A percentile compares a stretch with the other conserved stretches of the same genome.
Conservation (phyloP, 2,113 vertebrate species). For the Sus scrofa region T2T-Sscrofa CM000824.6:27675001-27675500, state of each 20-base stretch:
- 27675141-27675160: conserved; percentile 4
- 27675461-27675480: not conserved
- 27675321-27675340: conserved; percentile 82
- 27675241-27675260: conserved; percentile 61
- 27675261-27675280: conserved; percentile 64
- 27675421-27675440: not conserved
- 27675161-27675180: conserved; percentile 38
- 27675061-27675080: not conserved
- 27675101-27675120: not conserved
- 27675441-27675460: conserved; percentile 14
- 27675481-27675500: not conserved
- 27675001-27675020: conserved; percentile 8
- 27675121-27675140: conserved; percentile 26
- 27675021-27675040: not conserved
- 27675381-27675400: conserved; percentile 48
- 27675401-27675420: conserved; percentile 29
- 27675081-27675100: not conserved
- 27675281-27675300: conserved; percentile 74
- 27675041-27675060: not conserved
- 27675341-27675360: conserved; percentile 66
- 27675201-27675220: not conserved
- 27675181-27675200: not conserved
- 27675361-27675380: conserved; percentile 77
- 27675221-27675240: conserved; percentile 49
- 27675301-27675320: conserved; percentile 57